Base-by-base conservation (phyloP, 2,113 vertebrate species). In the Lophotis ruficrista region DNA sequence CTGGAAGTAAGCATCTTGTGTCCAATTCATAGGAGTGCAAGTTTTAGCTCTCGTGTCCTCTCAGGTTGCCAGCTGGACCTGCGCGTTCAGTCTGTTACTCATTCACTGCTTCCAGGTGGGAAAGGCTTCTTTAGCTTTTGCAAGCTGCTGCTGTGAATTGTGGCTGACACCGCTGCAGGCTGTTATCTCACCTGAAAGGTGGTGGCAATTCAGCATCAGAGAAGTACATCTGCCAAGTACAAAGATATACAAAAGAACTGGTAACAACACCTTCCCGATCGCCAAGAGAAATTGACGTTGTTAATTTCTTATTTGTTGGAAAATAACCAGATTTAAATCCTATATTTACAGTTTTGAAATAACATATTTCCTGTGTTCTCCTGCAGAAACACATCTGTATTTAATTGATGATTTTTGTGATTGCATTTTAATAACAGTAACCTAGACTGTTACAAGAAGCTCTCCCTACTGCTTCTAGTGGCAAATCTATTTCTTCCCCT, bases 51-150 rank as follows among this genome's bases (percentile, higher is more conserved):
- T 90, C 3, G 0, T 33, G 45, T 71, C 23, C 43, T 84, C 76
- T 84, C 43, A 54, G 28, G 43, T 18, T 96, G 87, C 91, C 82
- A 90, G 64, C 76, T 78, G 72, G 72, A 76, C 51, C 24, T 20
- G 48, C 51, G n/a, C 0, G 0, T 76, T 92, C 53, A 61, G 38
- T 20, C 37, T 37, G 0, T 78, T 48, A 12, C 8, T 65, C 31
- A 14, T 71, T 94, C 37, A 41, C 22, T 0, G 2, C n/a, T 92
- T 92, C 50, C n/a, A 53, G 83, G 78, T 5, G 12, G 83, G 57
- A 85, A 71, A 79, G 22, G 31, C n/a, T 66, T 38, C 45, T 72
- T 56, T 28, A 57, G 41, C n/a, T 90, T 70, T 83, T 83, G 50
- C n/a, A n/a, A 28, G 27, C 62, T 79, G 64, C 19, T 47, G 33